Base-by-base conservation (phyloP, 2,888 invertebrate genomes). In the Rotaria macrura region DNA sequence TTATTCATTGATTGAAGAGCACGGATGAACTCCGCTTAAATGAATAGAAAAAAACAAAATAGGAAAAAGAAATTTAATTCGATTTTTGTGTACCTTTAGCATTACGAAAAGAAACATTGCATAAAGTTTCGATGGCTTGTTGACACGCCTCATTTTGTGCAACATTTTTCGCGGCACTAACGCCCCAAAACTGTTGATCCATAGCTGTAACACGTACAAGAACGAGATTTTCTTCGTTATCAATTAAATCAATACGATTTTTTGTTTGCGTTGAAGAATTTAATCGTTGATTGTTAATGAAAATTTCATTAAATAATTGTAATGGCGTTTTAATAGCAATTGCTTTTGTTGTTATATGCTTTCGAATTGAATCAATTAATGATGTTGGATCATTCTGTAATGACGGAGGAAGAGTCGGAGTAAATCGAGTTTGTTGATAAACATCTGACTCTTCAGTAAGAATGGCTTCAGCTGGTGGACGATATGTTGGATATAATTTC, bases 231-330 rank as follows among this genome's bases (percentile, higher is more conserved):
- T 74, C 74, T 10, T 74, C 74, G 40, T 74, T 74, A 34, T 74
- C 25, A 12, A 74, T 43, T 74, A 74, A 74, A 34, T 65, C 65
- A n/a, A 65, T 29, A 34, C 65, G 65, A 65, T 65, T 65, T 65
- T 65, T 65, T 17, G 65, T 17, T 34, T 1, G 17, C 34, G 65
- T 65, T 65, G 65, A 65, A 34, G 65, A 65, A 74, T 74, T 74
- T 74, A 74, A 40, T 5, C 43, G 38, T 38, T 25, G 25, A 40
- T 38, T 40, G 23, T 40, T 74, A 38, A 38, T 23, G 40, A 74
- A 74, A 25, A 74, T 5, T 74, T 74, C 74, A 74, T 74, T 40
- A 74, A 74, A 74, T 74, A 74, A 43, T 74, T 74, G 74, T 40
- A 74, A 23, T 3, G 74, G 74, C 2, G 74, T 74, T 43, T 74